These are phyloP conservation scores for Penaeus chinensis DNA, from an alignment of 1,140 invertebrate genomes.

Conservation along the genomic window DNA sequence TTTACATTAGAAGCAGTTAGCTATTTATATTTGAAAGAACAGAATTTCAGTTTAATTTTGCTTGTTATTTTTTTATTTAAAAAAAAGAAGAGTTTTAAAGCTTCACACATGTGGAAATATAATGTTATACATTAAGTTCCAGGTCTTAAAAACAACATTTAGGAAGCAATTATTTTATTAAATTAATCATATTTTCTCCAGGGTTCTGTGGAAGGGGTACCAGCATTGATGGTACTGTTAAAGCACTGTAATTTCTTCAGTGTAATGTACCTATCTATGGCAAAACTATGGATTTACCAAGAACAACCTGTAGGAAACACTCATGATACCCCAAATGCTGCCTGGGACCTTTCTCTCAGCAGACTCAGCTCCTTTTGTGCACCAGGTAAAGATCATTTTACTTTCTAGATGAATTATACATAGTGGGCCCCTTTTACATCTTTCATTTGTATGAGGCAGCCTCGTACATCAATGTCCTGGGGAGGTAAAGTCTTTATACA, in stretches of 20 bases:
- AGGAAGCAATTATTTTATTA: background rate
- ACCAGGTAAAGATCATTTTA: background rate
- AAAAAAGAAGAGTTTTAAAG: too few relatives aligned
- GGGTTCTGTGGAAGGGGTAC: conserved; percentile 39
- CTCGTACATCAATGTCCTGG: too few relatives aligned
- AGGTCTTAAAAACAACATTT: background rate
- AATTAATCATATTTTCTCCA: conserved; percentile 10
- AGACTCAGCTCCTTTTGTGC: conserved; percentile 38
- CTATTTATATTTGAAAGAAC: too few relatives aligned
- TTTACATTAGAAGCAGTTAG: too few relatives aligned
- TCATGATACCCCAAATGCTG: background rate
- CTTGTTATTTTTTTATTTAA: too few relatives aligned
- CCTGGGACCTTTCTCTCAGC: conserved; percentile 40
- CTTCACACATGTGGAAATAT: too few relatives aligned
- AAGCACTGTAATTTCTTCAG: conserved; percentile 47
- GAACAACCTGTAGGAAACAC: background rate
- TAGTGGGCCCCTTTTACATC: background rate
- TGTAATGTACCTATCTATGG: conserved; percentile 18
- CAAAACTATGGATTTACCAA: conserved; percentile 7
- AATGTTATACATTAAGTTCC: too few relatives aligned
- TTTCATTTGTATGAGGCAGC: too few relatives aligned
- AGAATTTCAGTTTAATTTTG: too few relatives aligned
- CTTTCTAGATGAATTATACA: background rate
- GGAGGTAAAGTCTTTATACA: too few relatives aligned
- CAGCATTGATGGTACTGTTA: conserved; percentile 43